Base-by-base conservation (phyloP, 2,888 invertebrate species). In the Pardosa pseudoannulata region DNA sequence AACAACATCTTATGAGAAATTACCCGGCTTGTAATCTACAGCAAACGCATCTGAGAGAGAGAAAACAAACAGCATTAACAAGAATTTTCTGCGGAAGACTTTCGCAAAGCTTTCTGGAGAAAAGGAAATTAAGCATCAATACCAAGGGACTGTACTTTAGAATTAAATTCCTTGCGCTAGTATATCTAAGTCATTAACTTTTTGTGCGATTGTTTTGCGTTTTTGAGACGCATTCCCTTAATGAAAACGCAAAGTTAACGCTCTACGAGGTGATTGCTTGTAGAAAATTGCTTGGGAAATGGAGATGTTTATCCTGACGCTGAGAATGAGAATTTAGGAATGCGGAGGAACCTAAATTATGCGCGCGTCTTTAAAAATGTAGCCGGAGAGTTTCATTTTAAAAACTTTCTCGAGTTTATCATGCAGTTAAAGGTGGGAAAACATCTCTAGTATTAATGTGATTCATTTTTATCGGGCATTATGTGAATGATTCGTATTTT, bases 181-280 rank as follows among this genome's bases (percentile, higher is more conserved):
- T 36, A 78, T 85, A 85, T 78, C 78, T 56, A 81, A 65, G 83
- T 85, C 83, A 78, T 85, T 85, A 85, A 85, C 83, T 85, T 85
- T 85, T 85, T 56, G 56, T 23, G 56, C 56, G 56, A 56, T 56
- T 56, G 56, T 56, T 56, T 56, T 56, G 56, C 56, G 56, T 56
- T 56, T 56, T 56, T 19, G 56, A 56, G 56, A 56, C 56, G 56
- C 56, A 56, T 23, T 56, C 23, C 23, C 56, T 56, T 56, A 56
- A 56, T 56, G 56, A 56, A 56, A 56, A 56, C 56, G 56, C 56
- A 56, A 56, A 56, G 23, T 19, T 56, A 23, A 56, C 23, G 23
- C 23, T 23, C 23, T 3, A 3, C 0, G 56, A 56, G 56, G 56
- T 56, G 56, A 56, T 56, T 56, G 56, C 56, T 16, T 56, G 56